phyloP scores from a whole-genome alignment of 30 jellyfish, hydroid and myxozoan genomes.

The Cassiopea xamachana region DNA sequence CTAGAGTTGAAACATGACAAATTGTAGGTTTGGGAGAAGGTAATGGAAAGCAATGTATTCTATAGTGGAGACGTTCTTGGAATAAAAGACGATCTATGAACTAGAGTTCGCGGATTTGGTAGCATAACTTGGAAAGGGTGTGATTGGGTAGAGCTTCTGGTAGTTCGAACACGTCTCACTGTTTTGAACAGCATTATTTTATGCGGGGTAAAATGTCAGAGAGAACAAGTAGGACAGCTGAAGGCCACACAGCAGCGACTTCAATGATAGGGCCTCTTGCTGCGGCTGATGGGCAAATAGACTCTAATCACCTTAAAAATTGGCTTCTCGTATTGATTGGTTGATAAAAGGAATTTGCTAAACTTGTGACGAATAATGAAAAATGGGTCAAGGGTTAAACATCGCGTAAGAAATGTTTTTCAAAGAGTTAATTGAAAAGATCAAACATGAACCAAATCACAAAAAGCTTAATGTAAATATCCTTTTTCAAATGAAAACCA shows the following conservation, averaged over 20 bases:
- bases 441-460: conserved; percentile 22
- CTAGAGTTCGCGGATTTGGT: too few relatives aligned
- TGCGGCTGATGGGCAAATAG: neutral
- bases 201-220: too few relatives aligned
- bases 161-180: too few relatives aligned
- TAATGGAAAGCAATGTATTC: too few relatives aligned
- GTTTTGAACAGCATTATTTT: too few relatives aligned
- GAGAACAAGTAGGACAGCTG: too few relatives aligned
- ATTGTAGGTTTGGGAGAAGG: too few relatives aligned
- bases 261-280: neutral
- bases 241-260: neutral
- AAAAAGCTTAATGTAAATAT: conserved; percentile 1
- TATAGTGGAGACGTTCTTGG: too few relatives aligned
- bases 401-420: conserved; percentile 29
- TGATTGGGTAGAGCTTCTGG: too few relatives aligned
- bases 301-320: neutral
- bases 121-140: too few relatives aligned
- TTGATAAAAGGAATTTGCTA: conserved; percentile 17
- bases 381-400: conserved; percentile 50
- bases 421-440: conserved; percentile 10
- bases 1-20: too few relatives aligned
- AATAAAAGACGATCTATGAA: too few relatives aligned
- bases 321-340: conserved; percentile 12
- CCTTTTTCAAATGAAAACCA: neutral
- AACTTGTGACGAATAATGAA: conserved; percentile 3